A percentile compares a stretch with the other conserved stretches of the same genome.
Evolutionary conservation across 2,797 vertebrate genomes (phyloP).

Genomic region (Cynopterus sphinx): DNA sequence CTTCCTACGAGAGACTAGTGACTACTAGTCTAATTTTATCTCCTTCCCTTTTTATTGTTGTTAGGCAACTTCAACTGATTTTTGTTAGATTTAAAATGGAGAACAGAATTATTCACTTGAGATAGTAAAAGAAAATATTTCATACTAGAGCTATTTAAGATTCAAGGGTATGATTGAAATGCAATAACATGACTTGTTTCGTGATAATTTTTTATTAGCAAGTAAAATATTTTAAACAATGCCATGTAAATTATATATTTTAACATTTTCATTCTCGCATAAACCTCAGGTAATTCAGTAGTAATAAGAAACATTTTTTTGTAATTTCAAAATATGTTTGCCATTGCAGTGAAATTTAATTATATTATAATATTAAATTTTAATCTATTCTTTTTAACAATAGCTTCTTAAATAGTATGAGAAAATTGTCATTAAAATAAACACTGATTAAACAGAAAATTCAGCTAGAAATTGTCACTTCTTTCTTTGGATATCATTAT

Average conservation of each 20-base stretch:
- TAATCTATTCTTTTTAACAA: not conserved
- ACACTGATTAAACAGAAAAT: not conserved
- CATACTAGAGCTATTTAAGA: not conserved
- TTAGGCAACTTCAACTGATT: not conserved
- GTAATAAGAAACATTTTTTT: not conserved
- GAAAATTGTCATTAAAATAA: not conserved
- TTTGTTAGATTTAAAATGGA: not conserved
- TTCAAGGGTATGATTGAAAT: not conserved
- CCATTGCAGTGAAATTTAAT: not conserved
- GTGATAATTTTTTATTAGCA: not conserved
- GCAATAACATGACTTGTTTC: not conserved
- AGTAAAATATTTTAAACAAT: not conserved
- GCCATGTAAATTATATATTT: not conserved
- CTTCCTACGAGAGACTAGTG: not conserved
- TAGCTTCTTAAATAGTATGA: not conserved
- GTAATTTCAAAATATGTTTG: slow-evolving; percentile 29
- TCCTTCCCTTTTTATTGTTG: not conserved
- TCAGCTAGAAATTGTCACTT: not conserved
- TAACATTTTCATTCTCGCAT: not conserved
- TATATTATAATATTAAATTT: not conserved
- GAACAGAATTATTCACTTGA: not conserved
- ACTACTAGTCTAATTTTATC: not conserved
- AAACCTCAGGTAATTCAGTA: not conserved
- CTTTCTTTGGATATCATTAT: not conserved
- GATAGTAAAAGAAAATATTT: not conserved